Evolutionary conservation across 2,113 vertebrate genomes (phyloP).

Genomic region (Cromileptes altivelis): DNA sequence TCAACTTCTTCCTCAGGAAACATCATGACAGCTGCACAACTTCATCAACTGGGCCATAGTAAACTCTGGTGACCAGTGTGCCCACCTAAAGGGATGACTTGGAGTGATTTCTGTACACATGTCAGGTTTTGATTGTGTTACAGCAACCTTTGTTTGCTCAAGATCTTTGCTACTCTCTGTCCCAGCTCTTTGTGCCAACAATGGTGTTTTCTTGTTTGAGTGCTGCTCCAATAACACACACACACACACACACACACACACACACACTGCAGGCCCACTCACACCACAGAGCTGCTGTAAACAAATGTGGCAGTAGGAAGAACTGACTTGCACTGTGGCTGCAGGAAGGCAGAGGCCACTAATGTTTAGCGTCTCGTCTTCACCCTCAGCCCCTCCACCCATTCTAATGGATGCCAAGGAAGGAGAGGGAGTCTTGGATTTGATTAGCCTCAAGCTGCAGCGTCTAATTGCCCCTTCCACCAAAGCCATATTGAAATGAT

Average conservation of each 20-base stretch:
- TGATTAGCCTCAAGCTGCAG: constrained; percentile 82
- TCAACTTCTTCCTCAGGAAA: constrained; percentile 1
- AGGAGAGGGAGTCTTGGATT: constrained; percentile 67
- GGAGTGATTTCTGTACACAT: not conserved
- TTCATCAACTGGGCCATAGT: not conserved
- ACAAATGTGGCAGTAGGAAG: constrained; percentile 47
- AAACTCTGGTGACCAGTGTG: not conserved
- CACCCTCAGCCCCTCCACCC: constrained; percentile 39
- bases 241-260: constrained; percentile 19
- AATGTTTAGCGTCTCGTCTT: constrained; percentile 69
- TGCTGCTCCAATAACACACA: constrained; percentile 14
- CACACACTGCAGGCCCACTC: constrained; percentile 16
- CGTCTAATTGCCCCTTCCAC: constrained; percentile 80
- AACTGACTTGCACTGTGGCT: constrained; percentile 35
- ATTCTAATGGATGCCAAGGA: constrained; percentile 72
- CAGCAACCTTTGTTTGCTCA: not conserved
- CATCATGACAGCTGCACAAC: not conserved
- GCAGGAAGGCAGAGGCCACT: constrained; percentile 61
- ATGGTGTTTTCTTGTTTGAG: constrained; percentile 34
- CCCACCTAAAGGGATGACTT: not conserved
- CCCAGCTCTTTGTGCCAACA: constrained; percentile 12
- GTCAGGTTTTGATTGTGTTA: not conserved
- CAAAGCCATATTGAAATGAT: constrained; percentile 84
- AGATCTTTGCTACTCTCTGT: not conserved
- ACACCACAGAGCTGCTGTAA: constrained; percentile 35